Evolutionary conservation across 2,888 invertebrate genomes (phyloP).

Genomic region (Melieria omissa): DNA sequence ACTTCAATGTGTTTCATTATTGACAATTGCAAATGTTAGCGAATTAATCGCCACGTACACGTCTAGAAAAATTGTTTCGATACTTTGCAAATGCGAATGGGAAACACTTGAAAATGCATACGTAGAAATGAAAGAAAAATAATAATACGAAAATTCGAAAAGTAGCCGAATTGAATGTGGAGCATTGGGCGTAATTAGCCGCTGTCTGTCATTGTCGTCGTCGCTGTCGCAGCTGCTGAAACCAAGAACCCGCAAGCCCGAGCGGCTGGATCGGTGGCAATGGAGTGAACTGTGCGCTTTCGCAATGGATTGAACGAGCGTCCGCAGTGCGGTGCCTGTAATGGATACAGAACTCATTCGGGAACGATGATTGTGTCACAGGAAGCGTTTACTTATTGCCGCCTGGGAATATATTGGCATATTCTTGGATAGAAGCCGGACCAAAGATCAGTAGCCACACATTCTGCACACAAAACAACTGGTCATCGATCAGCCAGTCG

Average conservation of each 20-base stretch:
- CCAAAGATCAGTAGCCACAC: background rate
- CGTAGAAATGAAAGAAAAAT: slow-evolving; percentile 18
- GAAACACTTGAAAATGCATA: slow-evolving; percentile 29
- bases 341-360: background rate
- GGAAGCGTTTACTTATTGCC: background rate
- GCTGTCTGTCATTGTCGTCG: background rate
- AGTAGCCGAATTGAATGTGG: slow-evolving; percentile 16
- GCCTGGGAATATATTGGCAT: background rate
- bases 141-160: slow-evolving; percentile 33
- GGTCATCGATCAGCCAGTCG: too few species aligned
- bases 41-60: slow-evolving; percentile 12
- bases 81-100: slow-evolving; percentile 32
- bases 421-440: too few species aligned
- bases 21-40: slow-evolving; percentile 38
- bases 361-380: background rate
- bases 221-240: slow-evolving; percentile 9
- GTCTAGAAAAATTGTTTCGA: slow-evolving; percentile 14
- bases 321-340: too few species aligned
- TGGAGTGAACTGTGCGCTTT: too few species aligned
- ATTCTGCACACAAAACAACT: background rate
- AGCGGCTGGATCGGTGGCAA: background rate
- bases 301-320: too few species aligned
- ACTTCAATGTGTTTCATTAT: slow-evolving; percentile 40
- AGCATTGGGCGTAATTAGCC: too few species aligned
- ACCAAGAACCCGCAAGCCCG: slow-evolving; percentile 16